phyloP scores from a whole-genome alignment of 2,113 vertebrate species.

The Sinocyclocheilus anshuiensis region DNA sequence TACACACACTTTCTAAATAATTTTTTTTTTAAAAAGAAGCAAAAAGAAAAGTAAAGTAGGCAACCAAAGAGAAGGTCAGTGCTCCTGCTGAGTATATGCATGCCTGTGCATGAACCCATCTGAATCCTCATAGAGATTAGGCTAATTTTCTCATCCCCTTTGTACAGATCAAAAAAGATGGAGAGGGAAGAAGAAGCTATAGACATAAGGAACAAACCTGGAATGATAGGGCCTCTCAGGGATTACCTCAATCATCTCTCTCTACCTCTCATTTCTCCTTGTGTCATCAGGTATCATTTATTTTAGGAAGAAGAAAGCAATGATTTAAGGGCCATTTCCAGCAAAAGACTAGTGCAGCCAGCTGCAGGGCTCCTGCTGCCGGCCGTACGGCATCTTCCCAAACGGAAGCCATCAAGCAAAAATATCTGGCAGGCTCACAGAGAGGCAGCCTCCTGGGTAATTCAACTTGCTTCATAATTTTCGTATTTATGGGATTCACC shows the following conservation, averaged over 20 bases:
- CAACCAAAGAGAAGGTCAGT: constrained; percentile 1
- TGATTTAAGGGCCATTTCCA: constrained; percentile 43
- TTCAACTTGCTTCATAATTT: constrained; percentile 76
- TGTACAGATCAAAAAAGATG: constrained; percentile 67
- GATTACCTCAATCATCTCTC: constrained; percentile 71
- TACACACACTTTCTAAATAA: not conserved
- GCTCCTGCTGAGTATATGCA: constrained; percentile 64
- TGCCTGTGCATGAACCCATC: constrained; percentile 69
- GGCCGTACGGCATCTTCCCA: constrained; percentile 41
- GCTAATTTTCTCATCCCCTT: constrained; percentile 66
- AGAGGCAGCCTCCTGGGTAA: constrained; percentile 64
- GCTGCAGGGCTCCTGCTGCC: constrained; percentile 46
- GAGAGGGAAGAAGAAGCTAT: constrained; percentile 52
- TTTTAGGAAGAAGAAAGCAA: constrained; percentile 41
- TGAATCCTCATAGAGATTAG: constrained; percentile 68
- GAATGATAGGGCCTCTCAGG: constrained; percentile 68
- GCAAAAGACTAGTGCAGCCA: constrained; percentile 32
- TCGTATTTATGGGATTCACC: constrained; percentile 78
- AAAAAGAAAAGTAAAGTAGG: constrained; percentile 12
- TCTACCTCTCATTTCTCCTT: constrained; percentile 64
- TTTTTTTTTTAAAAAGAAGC: not conserved
- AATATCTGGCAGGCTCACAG: constrained; percentile 60
- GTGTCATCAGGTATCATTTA: constrained; percentile 63
- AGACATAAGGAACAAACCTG: constrained; percentile 60
- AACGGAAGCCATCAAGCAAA: constrained; percentile 62